Evolutionary conservation across 2,113 vertebrate species (phyloP).

Genomic region (Coturnix japonica): DNA sequence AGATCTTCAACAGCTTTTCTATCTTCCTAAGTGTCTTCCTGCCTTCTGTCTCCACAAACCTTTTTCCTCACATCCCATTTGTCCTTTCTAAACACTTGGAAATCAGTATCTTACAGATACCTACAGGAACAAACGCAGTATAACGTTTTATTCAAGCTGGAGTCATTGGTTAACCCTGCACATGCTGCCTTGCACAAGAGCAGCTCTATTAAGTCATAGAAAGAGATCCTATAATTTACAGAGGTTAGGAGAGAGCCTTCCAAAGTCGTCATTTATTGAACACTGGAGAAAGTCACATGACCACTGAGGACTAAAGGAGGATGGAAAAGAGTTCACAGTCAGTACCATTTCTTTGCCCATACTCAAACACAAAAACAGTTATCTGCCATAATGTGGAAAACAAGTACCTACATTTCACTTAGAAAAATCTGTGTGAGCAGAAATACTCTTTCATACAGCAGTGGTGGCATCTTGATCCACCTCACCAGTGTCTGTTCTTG

Average conservation of each 20-base stretch:
- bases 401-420: not conserved
- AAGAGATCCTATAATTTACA: not conserved
- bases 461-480: not conserved
- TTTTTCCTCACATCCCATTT: not conserved
- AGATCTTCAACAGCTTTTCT: not conserved
- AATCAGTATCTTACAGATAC: not conserved
- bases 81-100: not conserved
- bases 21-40: not conserved
- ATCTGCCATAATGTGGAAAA: not conserved
- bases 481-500: not conserved
- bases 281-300: not conserved
- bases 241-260: rapidly evolving
- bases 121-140: not conserved
- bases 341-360: not conserved
- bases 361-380: rapidly evolving
- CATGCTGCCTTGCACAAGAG: not conserved
- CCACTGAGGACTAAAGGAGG: not conserved
- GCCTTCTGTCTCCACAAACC: not conserved
- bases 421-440: not conserved
- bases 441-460: not conserved
- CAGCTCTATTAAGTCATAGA: not conserved
- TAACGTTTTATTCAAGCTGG: not conserved
- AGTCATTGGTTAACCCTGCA: not conserved
- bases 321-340: not conserved
- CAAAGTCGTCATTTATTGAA: not conserved